These are phyloP conservation scores for Acridotheres tristis DNA, from an alignment of 2,797 vertebrate species.

Conservation along the genomic window DNA sequence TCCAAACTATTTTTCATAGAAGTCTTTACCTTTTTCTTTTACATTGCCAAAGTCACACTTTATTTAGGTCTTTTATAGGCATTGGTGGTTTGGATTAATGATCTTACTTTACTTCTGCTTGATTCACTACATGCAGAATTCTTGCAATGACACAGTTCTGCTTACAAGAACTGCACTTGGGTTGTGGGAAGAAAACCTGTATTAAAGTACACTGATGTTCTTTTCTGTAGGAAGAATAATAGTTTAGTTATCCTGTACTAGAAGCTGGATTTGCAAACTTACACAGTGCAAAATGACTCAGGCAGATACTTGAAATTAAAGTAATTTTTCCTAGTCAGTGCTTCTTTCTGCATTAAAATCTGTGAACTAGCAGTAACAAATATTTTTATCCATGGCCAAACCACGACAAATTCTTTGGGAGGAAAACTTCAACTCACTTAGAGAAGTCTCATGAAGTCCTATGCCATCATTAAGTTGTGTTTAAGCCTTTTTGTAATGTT, in stretches of 20 bases:
- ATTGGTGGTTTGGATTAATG: neutral
- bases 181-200: neutral
- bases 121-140: neutral
- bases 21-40: neutral
- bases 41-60: neutral
- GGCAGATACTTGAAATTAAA: neutral
- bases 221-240: neutral
- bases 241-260: neutral
- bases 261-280: neutral
- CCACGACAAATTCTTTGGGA: neutral
- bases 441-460: neutral
- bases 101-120: neutral
- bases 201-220: neutral
- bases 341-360: neutral
- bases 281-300: neutral
- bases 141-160: neutral
- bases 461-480: neutral
- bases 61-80: neutral
- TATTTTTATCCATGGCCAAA: neutral
- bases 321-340: neutral
- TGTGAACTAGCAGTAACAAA: neutral
- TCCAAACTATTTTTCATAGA: constrained; percentile 22
- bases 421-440: neutral
- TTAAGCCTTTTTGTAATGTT: neutral
- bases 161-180: neutral